Evolutionary conservation across 1,140 invertebrate genomes (phyloP).

Genomic region (Leptinotarsa defecta): DNA sequence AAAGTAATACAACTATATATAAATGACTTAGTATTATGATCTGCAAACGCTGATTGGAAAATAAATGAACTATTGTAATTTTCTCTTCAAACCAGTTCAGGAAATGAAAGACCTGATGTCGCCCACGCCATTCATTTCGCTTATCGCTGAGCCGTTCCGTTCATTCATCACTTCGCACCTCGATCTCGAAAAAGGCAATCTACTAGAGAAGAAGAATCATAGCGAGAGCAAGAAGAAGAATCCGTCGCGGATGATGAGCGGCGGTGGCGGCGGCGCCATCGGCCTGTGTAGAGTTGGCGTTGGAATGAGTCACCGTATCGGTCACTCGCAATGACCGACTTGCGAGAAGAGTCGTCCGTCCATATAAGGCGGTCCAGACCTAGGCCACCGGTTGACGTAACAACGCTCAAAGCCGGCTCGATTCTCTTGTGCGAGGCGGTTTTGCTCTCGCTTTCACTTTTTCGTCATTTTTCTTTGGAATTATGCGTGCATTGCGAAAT

Average conservation of each 20-base stretch:
- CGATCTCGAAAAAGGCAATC: not conserved
- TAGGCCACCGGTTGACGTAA: conserved; percentile 3
- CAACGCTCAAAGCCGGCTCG: not conserved
- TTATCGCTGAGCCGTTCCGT: not conserved
- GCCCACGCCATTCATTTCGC: too few relatives aligned
- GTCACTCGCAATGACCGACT: conserved; percentile 4
- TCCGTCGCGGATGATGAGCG: not conserved
- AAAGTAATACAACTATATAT: too few relatives aligned
- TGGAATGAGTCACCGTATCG: not conserved
- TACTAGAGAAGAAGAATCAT: not conserved
- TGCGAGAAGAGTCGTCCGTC: conserved; percentile 2
- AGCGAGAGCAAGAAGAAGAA: not conserved
- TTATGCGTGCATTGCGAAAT: too few relatives aligned
- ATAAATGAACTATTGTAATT: too few relatives aligned
- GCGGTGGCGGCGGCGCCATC: conserved; percentile 3
- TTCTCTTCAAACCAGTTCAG: too few relatives aligned
- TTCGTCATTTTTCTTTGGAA: not conserved
- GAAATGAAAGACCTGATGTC: too few relatives aligned
- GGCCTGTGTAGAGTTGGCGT: not conserved
- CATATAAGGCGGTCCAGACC: conserved; percentile 4
- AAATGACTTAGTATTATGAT: too few relatives aligned
- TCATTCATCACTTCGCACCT: not conserved
- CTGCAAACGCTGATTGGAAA: too few relatives aligned
- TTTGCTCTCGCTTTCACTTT: not conserved
- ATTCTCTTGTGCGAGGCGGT: not conserved